These are phyloP conservation scores for Anniella stebbinsi DNA, from an alignment of 2,797 vertebrate species.

Conservation along the genomic window DNA sequence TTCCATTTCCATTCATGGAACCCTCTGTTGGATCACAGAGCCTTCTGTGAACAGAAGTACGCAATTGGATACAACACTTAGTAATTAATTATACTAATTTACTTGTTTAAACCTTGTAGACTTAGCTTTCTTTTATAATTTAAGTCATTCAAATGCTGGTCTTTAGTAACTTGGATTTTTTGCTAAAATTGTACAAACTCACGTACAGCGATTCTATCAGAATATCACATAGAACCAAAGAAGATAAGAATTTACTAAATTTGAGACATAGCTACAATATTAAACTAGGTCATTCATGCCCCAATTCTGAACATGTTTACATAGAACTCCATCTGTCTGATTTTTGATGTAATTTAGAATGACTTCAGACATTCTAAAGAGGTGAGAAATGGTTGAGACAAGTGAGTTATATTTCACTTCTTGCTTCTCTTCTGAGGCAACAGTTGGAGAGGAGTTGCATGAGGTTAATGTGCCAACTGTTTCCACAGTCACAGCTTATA, in stretches of 20 bases:
- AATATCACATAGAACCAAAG: neutral
- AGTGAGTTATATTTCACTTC: neutral
- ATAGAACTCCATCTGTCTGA: neutral
- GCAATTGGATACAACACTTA: neutral
- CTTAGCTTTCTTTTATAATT: neutral
- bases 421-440: neutral
- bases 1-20: neutral
- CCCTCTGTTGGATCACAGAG: neutral
- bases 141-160: constrained; percentile 17
- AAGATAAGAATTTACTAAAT: neutral
- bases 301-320: neutral
- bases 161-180: constrained; percentile 27
- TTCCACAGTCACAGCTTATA: neutral
- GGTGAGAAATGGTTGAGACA: neutral
- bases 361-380: neutral
- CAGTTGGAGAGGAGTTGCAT: neutral
- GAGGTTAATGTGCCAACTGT: neutral
- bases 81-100: neutral
- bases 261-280: neutral
- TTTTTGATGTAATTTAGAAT: neutral
- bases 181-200: neutral
- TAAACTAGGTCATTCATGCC: neutral
- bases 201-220: accelerated
- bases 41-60: neutral
- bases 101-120: neutral